A percentile compares a stretch with the other conserved stretches of the same genome.
phyloP scores from a whole-genome alignment of 2,888 invertebrate species.

The Acronicta leporina region DNA sequence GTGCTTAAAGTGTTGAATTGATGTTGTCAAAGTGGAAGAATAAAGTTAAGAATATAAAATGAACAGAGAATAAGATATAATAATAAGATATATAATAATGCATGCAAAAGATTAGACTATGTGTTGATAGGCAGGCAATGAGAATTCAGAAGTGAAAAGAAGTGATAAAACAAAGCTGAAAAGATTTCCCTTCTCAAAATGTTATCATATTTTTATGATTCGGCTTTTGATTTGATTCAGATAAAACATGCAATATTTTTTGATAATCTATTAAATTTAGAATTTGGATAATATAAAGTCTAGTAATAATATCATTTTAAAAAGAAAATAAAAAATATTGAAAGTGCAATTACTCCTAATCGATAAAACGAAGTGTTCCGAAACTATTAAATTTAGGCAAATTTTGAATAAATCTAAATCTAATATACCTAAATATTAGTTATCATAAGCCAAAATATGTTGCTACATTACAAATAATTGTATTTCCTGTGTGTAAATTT shows the following conservation, averaged over 20 bases:
- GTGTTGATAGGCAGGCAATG: constrained; percentile 19
- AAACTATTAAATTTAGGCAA: constrained; percentile 31
- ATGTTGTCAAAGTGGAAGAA: background rate
- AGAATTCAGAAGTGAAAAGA: constrained; percentile 1
- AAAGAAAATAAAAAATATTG: constrained; percentile 26
- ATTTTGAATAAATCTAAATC: constrained; percentile 42
- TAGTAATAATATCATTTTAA: constrained; percentile 33
- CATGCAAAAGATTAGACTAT: constrained; percentile 38
- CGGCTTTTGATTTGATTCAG: constrained; percentile 10
- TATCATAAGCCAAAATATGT: constrained; percentile 43
- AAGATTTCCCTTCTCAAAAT: too few species aligned
- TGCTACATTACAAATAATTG: constrained; percentile 21
- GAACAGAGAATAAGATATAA: constrained; percentile 30
- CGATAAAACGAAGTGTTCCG: constrained; percentile 28
- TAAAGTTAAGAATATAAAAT: constrained; percentile 10
- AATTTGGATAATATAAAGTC: constrained; percentile 17
- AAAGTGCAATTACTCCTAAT: constrained; percentile 45
- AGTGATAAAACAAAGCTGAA: constrained; percentile 1
- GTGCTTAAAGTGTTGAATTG: constrained; percentile 5
- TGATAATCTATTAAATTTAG: constrained; percentile 24
- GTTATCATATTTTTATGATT: background rate
- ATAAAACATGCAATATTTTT: constrained; percentile 48
- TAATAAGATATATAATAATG: background rate
- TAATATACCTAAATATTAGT: too few species aligned
- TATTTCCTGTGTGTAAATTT: constrained; percentile 36